Evolutionary conservation across 1,140 invertebrate genomes (phyloP).

Genomic region (Drosophila pruinosa): DNA sequence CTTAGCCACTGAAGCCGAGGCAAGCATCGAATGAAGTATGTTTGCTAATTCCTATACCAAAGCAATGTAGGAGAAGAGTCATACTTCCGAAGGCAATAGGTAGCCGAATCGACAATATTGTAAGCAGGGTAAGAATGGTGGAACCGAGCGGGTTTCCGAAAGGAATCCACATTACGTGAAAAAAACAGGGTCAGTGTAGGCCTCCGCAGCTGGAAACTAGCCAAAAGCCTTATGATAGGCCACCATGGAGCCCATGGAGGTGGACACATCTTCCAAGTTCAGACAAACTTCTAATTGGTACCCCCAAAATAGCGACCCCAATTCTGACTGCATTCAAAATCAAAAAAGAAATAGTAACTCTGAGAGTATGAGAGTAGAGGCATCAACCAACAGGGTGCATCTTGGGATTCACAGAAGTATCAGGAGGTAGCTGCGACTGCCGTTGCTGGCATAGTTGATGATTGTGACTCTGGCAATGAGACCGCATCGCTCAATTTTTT

Average conservation of each 20-base stretch:
- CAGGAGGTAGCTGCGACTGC: no score
- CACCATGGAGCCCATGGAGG: neutral
- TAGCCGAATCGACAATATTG: neutral
- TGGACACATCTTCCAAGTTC: neutral
- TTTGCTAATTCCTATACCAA: neutral
- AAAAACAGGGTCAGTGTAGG: constrained; percentile 1
- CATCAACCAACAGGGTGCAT: no score
- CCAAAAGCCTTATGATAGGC: neutral
- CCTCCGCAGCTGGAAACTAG: neutral
- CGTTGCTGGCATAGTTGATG: no score
- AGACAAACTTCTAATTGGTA: neutral
- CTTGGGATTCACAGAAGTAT: no score
- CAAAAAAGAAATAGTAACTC: no score
- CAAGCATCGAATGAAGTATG: neutral
- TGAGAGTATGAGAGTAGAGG: no score
- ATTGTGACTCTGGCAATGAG: no score
- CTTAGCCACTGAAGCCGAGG: neutral
- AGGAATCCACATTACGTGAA: neutral
- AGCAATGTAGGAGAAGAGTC: neutral
- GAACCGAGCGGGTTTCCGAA: no score
- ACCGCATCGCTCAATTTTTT: no score
- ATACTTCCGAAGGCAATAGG: neutral
- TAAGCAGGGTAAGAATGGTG: neutral
- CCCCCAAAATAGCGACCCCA: neutral
- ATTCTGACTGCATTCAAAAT: no score